These are phyloP conservation scores for Xanthia togata DNA, from an alignment of 2,888 invertebrate species.

Conservation along the genomic window DNA sequence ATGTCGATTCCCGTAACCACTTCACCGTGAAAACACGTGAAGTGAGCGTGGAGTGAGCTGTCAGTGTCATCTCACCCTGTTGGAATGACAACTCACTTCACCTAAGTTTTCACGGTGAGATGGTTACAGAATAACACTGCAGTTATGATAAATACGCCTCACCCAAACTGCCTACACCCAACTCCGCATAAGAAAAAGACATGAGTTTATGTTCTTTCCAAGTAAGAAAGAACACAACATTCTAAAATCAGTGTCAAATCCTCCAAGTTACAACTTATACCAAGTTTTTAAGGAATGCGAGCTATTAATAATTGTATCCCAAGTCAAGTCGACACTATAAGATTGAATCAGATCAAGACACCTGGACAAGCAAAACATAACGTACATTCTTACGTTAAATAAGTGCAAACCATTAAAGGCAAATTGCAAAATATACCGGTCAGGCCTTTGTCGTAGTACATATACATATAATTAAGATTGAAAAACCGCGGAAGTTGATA, in stretches of 20 bases:
- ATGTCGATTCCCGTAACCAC: no score
- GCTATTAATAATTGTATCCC: conserved; percentile 33
- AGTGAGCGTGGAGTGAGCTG: no score
- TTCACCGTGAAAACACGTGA: no score
- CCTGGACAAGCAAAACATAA: conserved; percentile 61
- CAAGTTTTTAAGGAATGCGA: conserved; percentile 42
- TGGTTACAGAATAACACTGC: no score
- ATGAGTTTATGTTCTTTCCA: background rate
- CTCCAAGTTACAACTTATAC: conserved; percentile 7
- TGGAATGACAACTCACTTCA: no score
- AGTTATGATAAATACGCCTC: no score
- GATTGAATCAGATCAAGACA: conserved; percentile 56
- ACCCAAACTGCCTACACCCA: no score
- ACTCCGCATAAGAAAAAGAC: background rate
- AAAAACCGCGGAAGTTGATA: conserved; percentile 74
- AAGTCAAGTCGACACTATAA: conserved; percentile 34
- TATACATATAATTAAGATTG: conserved; percentile 61
- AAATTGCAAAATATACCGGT: conserved; percentile 64
- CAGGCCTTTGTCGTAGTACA: conserved; percentile 65
- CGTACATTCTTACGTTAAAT: conserved; percentile 63
- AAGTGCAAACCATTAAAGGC: conserved; percentile 66
- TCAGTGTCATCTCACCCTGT: no score
- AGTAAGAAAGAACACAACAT: background rate
- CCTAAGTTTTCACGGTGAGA: no score
- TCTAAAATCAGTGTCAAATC: background rate